Conservation (phyloP, 2,888 invertebrate genomes). For the Spisula subtruncata region DNA sequence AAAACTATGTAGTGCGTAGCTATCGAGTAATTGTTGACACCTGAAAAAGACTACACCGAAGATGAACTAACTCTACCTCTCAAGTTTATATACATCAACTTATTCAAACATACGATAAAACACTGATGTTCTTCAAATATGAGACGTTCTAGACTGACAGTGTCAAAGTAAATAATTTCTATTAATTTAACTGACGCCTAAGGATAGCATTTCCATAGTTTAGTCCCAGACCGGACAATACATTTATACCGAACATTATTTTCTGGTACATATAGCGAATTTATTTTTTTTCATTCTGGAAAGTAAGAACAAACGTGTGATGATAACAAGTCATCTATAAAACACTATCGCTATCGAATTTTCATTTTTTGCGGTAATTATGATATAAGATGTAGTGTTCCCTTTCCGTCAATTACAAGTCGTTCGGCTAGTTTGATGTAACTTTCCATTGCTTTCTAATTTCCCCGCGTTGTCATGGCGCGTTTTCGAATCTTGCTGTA, state of each 20-base stretch:
- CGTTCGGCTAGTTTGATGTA: slow-evolving; percentile 24
- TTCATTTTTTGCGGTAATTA: slow-evolving; percentile 25
- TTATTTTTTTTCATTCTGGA: background rate
- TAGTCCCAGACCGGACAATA: too few relatives aligned
- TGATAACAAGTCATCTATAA: background rate
- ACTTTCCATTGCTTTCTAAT: slow-evolving; percentile 39
- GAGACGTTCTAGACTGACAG: too few relatives aligned
- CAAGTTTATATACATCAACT: too few relatives aligned
- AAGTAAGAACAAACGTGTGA: background rate
- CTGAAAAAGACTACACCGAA: too few relatives aligned
- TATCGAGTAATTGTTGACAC: too few relatives aligned
- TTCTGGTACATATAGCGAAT: background rate
- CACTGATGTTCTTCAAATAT: too few relatives aligned
- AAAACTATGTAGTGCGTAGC: too few relatives aligned
- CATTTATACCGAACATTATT: too few relatives aligned
- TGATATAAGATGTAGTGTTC: slow-evolving; percentile 13
- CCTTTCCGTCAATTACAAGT: background rate
- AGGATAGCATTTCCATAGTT: background rate
- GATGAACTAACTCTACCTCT: too few relatives aligned
- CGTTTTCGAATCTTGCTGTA: slow-evolving; percentile 41
- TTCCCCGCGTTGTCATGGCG: slow-evolving; percentile 44
- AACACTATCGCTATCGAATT: slow-evolving; percentile 11
- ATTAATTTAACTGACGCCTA: background rate
- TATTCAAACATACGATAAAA: too few relatives aligned
- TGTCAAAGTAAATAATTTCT: background rate